phyloP scores from a whole-genome alignment of 1,140 invertebrate species.

The Caenorhabditis remanei region DNA sequence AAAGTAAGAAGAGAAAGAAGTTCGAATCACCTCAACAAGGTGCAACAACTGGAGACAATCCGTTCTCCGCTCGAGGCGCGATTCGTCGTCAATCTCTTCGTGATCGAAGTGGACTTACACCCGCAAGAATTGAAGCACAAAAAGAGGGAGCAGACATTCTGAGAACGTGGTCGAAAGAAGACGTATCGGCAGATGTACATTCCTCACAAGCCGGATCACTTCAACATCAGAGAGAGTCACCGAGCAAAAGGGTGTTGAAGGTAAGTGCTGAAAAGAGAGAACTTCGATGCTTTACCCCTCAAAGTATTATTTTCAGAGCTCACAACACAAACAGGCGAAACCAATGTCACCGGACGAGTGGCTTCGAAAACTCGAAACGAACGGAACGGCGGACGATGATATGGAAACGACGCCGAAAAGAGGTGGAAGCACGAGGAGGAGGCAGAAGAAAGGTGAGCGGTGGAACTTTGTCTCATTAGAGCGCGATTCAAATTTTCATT shows the following conservation, averaged over 20 bases:
- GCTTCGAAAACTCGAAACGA: constrained; percentile 70
- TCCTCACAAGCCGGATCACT: constrained; percentile 27
- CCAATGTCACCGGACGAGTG: constrained; percentile 74
- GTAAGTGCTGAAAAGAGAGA: neutral
- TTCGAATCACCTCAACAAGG: constrained; percentile 76
- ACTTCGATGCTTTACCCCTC: neutral
- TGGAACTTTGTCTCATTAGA: neutral
- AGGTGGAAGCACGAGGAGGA: constrained; percentile 62
- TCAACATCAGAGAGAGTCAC: constrained; percentile 60
- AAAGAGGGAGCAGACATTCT: constrained; percentile 73
- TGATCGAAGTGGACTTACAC: constrained; percentile 73
- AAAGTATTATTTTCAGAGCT: constrained; percentile 60
- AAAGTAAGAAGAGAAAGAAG: constrained; percentile 77
- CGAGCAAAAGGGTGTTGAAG: constrained; percentile 63
- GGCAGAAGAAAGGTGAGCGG: constrained; percentile 58
- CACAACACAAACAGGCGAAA: constrained; percentile 63
- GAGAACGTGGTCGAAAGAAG: constrained; percentile 77
- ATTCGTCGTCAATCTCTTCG: constrained; percentile 74
- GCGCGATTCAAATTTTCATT: neutral
- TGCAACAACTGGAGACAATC: constrained; percentile 71
- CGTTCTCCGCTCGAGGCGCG: constrained; percentile 75
- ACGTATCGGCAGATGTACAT: constrained; percentile 66
- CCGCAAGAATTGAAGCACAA: constrained; percentile 75
- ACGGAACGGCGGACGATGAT: constrained; percentile 67
- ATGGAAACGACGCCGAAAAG: constrained; percentile 66